Conservation (phyloP, 2,113 vertebrate genomes). For the Emydocephalus ijimae region DNA sequence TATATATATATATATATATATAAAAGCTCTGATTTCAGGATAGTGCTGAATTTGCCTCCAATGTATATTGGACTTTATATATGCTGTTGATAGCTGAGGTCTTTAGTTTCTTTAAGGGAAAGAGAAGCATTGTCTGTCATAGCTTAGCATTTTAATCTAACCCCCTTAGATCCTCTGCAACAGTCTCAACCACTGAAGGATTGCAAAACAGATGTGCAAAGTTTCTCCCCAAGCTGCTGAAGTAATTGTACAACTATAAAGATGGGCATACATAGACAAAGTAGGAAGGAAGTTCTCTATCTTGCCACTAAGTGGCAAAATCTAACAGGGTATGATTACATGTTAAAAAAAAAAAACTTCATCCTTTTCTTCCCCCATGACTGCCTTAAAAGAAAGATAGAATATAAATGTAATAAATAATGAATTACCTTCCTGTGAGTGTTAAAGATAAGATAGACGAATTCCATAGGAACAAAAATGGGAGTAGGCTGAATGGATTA, state of each 20-base stretch:
- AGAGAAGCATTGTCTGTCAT: background rate
- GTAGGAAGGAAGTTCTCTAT: background rate
- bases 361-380: background rate
- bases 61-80: no score
- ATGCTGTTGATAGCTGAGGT: background rate
- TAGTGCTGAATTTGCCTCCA: background rate
- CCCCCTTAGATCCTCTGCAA: background rate
- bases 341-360: background rate
- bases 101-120: background rate
- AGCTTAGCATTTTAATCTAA: background rate
- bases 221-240: background rate
- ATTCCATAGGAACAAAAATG: background rate
- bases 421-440: background rate
- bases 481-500: background rate
- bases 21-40: background rate
- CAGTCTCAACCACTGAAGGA: background rate
- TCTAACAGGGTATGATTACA: background rate
- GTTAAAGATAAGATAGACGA: background rate
- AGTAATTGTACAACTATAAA: background rate
- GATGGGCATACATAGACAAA: background rate
- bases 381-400: background rate
- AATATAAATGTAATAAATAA: background rate
- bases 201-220: background rate
- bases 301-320: slow-evolving; percentile 18
- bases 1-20: no score